Base-by-base conservation (phyloP, 2,888 invertebrate genomes). In the Ectemnius lituratus region DNA sequence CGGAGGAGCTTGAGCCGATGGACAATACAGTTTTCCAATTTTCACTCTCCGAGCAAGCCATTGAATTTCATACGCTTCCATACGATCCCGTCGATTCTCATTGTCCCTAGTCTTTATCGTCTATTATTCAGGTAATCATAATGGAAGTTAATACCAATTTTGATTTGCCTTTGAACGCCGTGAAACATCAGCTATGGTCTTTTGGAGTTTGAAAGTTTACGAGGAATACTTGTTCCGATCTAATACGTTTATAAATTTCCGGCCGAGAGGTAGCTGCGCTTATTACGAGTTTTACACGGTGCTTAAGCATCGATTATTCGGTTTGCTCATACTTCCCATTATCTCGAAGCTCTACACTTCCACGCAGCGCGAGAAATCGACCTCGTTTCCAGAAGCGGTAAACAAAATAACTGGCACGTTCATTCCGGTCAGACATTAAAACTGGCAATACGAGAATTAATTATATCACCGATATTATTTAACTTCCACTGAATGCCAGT, bases 1-100 rank as follows among this genome's bases (percentile, higher is more conserved):
- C 82, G 73, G 62, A 67, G 73, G 82, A 60, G 28, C 71, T 16
- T 56, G 67, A 78, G 66, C 79, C 73, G 82, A 75, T 78, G 85
- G 82, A 86, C 86, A 86, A 85, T 85, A 84, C 84, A 86, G 83
- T 86, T 87, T 86, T 86, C 85, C 87, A 86, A 87, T 87, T 87
- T 87, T 86, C 87, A 83, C 79, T 76, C 71, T n/a, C 70, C 72
- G 69, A 68, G 59, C 56, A 8, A 27, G 57, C 60, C 27, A 52
- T 57, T 59, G 64, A 67, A 59, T 59, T 37, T 37, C 56, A 23
- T 66, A 56, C 64, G 70, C 70, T 69, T 69, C 57, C 65, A 73
- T 72, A 70, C 73, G 71, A 78, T 70, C 75, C 76, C 66, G 67
- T 67, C 66, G 67, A 70, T 47, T 73, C 78, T 73, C 73, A 76